These are phyloP conservation scores for Drepanosiphum platanoidis DNA, from an alignment of 2,888 invertebrate species.

Conservation along the genomic window DNA sequence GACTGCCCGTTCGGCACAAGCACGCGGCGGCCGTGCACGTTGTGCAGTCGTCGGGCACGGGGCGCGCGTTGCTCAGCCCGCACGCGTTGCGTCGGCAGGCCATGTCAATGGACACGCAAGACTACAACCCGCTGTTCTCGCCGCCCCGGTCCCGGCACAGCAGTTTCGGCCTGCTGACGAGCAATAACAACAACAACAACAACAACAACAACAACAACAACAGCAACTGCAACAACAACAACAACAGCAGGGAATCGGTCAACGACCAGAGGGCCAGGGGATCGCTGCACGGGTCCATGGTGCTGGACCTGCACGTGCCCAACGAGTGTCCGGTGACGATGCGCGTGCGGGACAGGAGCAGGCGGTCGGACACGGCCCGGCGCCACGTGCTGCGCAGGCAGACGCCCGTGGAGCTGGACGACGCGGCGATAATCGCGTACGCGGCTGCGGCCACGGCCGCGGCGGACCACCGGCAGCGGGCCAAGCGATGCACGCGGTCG, in stretches of 20 bases:
- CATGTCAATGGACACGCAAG: constrained; percentile 79
- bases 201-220: constrained; percentile 63
- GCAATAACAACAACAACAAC: constrained; percentile 63
- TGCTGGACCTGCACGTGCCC: constrained; percentile 78
- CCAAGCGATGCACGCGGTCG: constrained; percentile 54
- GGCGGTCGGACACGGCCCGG: constrained; percentile 76
- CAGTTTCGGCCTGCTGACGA: constrained; percentile 64
- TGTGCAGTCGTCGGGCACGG: constrained; percentile 23
- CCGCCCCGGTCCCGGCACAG: constrained; percentile 65
- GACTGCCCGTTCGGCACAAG: constrained; percentile 36
- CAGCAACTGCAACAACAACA: constrained; percentile 12
- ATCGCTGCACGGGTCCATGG: constrained; percentile 76
- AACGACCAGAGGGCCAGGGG: constrained; percentile 47
- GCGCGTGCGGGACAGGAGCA: constrained; percentile 71
- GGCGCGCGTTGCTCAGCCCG: constrained; percentile 71
- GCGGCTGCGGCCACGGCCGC: constrained; percentile 52
- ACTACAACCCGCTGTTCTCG: constrained; percentile 65
- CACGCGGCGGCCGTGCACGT: constrained; percentile 41
- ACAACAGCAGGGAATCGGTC: constrained; percentile 62
- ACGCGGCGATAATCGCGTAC: constrained; percentile 66
- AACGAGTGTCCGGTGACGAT: constrained; percentile 73
- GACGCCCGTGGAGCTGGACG: constrained; percentile 77
- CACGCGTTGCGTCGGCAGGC: constrained; percentile 78
- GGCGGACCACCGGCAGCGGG: constrained; percentile 22
- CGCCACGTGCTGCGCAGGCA: constrained; percentile 81